Evolutionary conservation across 2,888 invertebrate genomes (phyloP).

Genomic region (Troides helena): DNA sequence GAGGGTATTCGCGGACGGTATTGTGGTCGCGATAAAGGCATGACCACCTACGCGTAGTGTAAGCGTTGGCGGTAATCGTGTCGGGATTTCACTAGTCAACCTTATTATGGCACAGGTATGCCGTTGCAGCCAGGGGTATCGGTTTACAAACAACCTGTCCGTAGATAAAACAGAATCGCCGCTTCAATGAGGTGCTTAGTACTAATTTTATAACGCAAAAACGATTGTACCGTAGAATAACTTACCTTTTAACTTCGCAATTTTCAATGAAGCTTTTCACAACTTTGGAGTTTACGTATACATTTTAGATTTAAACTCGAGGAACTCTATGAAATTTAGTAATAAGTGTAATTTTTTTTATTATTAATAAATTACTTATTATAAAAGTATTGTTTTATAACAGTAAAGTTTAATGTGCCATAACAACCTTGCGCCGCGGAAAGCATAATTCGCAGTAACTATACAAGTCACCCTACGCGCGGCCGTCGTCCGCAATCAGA

Average conservation of each 20-base stretch:
- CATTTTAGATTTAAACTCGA: too few species aligned
- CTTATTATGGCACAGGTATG: slow-evolving; percentile 51
- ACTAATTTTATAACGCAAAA: slow-evolving; percentile 25
- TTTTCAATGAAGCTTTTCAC: too few species aligned
- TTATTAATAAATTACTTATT: too few species aligned
- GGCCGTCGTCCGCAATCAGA: slow-evolving; percentile 60
- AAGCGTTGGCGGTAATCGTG: slow-evolving; percentile 55
- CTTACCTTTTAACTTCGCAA: too few species aligned
- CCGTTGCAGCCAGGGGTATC: slow-evolving; percentile 36
- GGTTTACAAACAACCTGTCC: slow-evolving; percentile 32
- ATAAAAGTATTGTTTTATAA: too few species aligned
- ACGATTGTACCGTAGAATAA: too few species aligned
- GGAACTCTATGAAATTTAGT: too few species aligned
- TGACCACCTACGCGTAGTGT: slow-evolving; percentile 67
- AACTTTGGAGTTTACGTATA: too few species aligned
- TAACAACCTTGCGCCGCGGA: neutral
- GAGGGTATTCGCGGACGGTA: slow-evolving; percentile 47
- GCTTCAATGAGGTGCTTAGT: slow-evolving; percentile 29
- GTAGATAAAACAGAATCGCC: slow-evolving; percentile 31
- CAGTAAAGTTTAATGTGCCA: neutral
- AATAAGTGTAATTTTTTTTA: too few species aligned
- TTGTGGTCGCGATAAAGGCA: slow-evolving; percentile 65
- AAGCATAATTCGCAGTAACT: slow-evolving; percentile 8
- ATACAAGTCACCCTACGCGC: slow-evolving; percentile 17
- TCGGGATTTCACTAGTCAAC: slow-evolving; percentile 51